Evolutionary conservation across 2,113 vertebrate species (phyloP), one percentile per base, ranked within the genome.

Genomic region (Antennarius striatus): DNA sequence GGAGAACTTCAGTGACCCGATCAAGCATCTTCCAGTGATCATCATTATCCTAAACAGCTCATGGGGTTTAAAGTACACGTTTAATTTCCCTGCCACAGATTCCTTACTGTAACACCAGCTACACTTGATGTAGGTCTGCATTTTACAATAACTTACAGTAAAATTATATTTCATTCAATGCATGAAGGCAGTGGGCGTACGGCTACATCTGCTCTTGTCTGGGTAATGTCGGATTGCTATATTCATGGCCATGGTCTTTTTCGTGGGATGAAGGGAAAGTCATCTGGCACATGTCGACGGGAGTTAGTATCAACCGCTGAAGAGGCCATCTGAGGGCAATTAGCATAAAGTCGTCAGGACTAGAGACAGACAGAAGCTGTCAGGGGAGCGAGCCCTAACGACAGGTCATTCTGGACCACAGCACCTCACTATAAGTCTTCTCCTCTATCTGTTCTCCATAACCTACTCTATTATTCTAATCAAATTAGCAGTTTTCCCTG

Each of bases 381-480:
- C 77, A 88, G 83, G 71, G 87, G 92, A 92, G 90, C 54, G 88
- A 83, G 79, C 88, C 76, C 91, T 92, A 93, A 94, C 82, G 90
- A 87, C 82, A 93, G 94, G 93, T 94, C 92, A 94, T 72, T 57
- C 10, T 3, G 91, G 81, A 91, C 88, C 86, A 70, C 57, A 53
- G 92, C 88, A 82, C 89, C 88, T 90, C 85, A 86, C 90, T 91
- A 92, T 93, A 93, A 94, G 94, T 94, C 92, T 64, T 74, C 52
- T 28, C 36, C 66, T 59, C 57, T 54, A 10, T 71, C 54, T 66
- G 40, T 63, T 42, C 58, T 57, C 28, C 28, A 13, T 78, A 55
- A 57, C 47, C 6, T 47, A 52, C 6, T 28, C 42, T 32, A 40
- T 36, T 36, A 7, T 3, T 22, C 32, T 36, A 36, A 36, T 36